Conservation (phyloP, 1,140 invertebrate genomes). For the Magallana gigas region DNA sequence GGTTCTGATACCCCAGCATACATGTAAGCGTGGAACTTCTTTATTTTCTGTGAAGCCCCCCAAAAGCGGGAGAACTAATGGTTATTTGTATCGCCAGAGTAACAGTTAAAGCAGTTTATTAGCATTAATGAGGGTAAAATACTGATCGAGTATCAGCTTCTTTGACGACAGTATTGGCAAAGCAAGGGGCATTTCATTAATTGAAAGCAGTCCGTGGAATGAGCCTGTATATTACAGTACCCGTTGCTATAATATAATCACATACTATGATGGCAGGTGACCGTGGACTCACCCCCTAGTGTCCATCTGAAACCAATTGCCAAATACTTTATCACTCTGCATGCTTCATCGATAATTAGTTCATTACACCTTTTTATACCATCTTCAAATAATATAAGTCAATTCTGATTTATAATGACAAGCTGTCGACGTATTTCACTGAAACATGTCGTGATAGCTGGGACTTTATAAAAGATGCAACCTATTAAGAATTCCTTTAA, state of each 20-base stretch:
- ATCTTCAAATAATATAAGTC: not conserved
- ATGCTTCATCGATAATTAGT: slow-evolving; percentile 31
- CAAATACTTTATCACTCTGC: slow-evolving; percentile 13
- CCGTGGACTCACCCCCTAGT: not conserved
- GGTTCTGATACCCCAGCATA: no score
- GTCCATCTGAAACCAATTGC: not conserved
- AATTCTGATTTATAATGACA: not conserved
- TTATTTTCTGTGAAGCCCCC: no score
- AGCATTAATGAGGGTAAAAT: no score
- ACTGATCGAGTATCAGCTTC: no score
- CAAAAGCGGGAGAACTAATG: no score
- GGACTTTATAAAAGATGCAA: not conserved
- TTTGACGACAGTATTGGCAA: not conserved
- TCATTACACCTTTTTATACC: slow-evolving; percentile 18
- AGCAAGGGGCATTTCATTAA: not conserved
- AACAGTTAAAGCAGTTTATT: no score
- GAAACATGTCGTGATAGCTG: not conserved
- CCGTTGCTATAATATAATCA: not conserved
- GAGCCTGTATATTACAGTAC: not conserved
- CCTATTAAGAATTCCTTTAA: not conserved
- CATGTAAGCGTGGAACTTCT: no score
- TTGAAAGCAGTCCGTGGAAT: not conserved
- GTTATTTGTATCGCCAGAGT: no score
- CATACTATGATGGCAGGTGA: not conserved
- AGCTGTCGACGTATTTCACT: not conserved